Evolutionary conservation across 2,888 invertebrate species (phyloP).

Genomic region (Syritta pipiens): DNA sequence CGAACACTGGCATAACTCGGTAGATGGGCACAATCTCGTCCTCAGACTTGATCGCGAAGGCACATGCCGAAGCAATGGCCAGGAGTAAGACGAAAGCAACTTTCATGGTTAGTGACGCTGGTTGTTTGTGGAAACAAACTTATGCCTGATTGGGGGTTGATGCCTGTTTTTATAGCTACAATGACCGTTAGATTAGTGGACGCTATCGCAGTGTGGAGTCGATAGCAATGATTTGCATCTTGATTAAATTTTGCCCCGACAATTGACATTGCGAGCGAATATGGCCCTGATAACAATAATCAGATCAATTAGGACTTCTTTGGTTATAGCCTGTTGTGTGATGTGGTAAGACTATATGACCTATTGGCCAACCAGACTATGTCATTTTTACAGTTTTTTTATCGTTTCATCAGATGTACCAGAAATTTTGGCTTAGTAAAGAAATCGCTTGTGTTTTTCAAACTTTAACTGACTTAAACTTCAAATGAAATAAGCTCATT

Average conservation of each 20-base stretch:
- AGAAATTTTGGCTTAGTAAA: too few relatives aligned
- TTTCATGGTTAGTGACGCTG: constrained; percentile 30
- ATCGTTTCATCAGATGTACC: too few relatives aligned
- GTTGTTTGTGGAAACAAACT: constrained; percentile 10
- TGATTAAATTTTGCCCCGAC: not conserved
- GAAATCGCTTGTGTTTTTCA: too few relatives aligned
- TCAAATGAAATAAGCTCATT: too few relatives aligned
- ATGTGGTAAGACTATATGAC: too few relatives aligned
- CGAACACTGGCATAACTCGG: not conserved
- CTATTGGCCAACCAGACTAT: too few relatives aligned
- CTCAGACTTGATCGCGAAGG: constrained; percentile 67
- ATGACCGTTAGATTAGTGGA: not conserved
- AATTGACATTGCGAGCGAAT: too few relatives aligned
- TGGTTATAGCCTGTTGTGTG: too few relatives aligned
- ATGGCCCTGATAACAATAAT: too few relatives aligned
- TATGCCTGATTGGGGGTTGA: not conserved
- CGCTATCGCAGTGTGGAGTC: not conserved
- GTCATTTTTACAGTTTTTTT: too few relatives aligned
- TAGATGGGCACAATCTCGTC: constrained; percentile 5
- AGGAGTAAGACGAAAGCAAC: constrained; percentile 72
- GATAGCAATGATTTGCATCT: not conserved
- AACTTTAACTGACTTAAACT: too few relatives aligned
- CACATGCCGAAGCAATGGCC: constrained; percentile 71
- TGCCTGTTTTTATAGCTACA: constrained; percentile 21
- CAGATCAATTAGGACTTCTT: too few relatives aligned